Conservation (phyloP, 2,797 vertebrate genomes). For the Xiphorhynchus erythropygius region DNA sequence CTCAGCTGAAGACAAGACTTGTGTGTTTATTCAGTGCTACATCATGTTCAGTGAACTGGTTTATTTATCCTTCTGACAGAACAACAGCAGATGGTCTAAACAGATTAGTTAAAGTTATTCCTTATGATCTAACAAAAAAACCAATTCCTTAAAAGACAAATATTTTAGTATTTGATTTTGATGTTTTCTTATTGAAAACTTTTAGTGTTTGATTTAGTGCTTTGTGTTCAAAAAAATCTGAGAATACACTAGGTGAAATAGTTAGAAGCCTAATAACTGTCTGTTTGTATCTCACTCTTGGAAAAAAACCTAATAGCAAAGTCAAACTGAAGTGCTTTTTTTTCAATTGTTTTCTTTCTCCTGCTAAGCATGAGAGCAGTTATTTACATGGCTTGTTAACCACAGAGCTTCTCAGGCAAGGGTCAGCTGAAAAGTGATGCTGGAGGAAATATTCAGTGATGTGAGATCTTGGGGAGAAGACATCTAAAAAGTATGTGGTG, state of each 20-base stretch:
- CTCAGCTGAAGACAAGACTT: constrained; percentile 16
- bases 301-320: neutral
- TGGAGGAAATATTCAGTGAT: constrained; percentile 81
- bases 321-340: neutral
- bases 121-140: neutral
- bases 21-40: neutral
- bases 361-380: neutral
- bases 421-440: constrained; percentile 83
- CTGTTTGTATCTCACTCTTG: neutral
- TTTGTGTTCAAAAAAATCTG: neutral
- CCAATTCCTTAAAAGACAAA: neutral
- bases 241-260: neutral
- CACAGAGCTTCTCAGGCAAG: constrained; percentile 85
- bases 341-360: neutral
- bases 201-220: neutral
- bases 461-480: constrained; percentile 84
- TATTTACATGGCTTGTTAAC: constrained; percentile 79
- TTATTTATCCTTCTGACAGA: neutral
- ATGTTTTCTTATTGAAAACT: neutral
- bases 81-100: neutral
- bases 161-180: neutral
- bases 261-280: neutral
- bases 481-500: constrained; percentile 84
- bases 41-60: neutral
- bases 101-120: neutral